Evolutionary conservation across 2,888 invertebrate genomes (phyloP), one percentile per base, ranked within the genome.

Genomic region (Penaeus monodon): DNA sequence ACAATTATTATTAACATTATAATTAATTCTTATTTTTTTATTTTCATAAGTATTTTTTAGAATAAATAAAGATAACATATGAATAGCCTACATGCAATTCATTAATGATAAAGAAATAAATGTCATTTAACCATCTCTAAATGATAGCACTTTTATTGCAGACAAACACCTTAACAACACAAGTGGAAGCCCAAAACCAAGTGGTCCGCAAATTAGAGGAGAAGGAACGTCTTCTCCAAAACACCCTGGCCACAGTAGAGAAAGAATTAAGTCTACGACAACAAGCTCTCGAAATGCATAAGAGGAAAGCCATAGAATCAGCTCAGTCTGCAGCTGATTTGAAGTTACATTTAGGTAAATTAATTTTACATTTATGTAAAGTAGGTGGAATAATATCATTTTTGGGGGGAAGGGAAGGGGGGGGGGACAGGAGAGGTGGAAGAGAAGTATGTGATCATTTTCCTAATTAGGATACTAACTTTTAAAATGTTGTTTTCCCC

Each of bases 221-320:
- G 92, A 99, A 99, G 92, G 99, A 99, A 92, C 94, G 98, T 22
- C 94, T 98, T 88, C 93, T 99, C 88, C 98, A 98, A 92, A 97
- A 97, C 91, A 97, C 97, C 76, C 94, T 99, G 81, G 95, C 97
- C 0, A 97, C 97, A 2, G 96, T 97, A 6, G 99, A 99, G 93
- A 99, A 99, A 92, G 99, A 99, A 93, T 93, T 98, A 90, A 94
- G 97, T 85, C 93, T 98, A 88, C 85, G 98, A 2, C 98, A 99
- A 92, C 98, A 98, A 92, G 97, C 98, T 2, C 96, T 98, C 96
- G 99, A 99, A 93, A 96, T 98, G 96, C 98, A 99, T 93, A 99
- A 98, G 92, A 94, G 99, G 57, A 99, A 99, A 93, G 98, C 99
- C 0, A 97, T 99, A 89, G 99, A 99, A 93, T 97, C 97, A 86